A percentile compares a stretch with the other conserved stretches of the same genome.
phyloP scores from a whole-genome alignment of 2,888 invertebrate species.

The Lottia scabra region DNA sequence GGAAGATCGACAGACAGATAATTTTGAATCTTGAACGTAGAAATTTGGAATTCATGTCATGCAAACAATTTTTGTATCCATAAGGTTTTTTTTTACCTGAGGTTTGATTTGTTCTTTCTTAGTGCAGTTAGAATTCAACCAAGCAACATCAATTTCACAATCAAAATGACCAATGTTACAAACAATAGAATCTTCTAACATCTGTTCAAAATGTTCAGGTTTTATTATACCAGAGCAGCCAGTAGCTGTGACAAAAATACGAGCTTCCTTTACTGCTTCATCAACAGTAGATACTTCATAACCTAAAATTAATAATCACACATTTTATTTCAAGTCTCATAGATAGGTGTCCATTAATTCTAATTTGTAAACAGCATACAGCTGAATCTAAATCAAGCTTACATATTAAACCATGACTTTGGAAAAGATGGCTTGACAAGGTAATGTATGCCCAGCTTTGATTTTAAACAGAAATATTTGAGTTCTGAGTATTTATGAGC shows the following conservation, averaged over 20 bases:
- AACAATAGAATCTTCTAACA: constrained; percentile 97
- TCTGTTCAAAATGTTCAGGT: constrained; percentile 87
- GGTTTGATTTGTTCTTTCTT: constrained; percentile 94
- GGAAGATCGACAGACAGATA: too few species aligned
- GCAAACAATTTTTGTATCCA: too few species aligned
- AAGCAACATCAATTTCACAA: constrained; percentile 95
- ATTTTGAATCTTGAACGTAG: too few species aligned
- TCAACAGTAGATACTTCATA: constrained; percentile 91
- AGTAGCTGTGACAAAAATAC: constrained; percentile 97
- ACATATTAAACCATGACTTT: too few species aligned
- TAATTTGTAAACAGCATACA: not conserved
- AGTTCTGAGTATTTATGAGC: too few species aligned
- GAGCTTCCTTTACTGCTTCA: constrained; percentile 89
- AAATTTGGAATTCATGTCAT: too few species aligned
- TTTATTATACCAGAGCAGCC: constrained; percentile 93
- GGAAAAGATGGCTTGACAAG: too few species aligned
- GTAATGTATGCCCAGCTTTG: too few species aligned
- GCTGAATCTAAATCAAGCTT: too few species aligned
- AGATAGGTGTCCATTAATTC: too few species aligned
- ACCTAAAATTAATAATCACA: constrained; percentile 53
- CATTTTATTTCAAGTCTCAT: too few species aligned
- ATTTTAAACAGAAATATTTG: too few species aligned
- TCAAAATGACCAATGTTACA: constrained; percentile 99
- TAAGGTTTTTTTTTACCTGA: constrained; percentile 87
- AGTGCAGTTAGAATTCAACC: constrained; percentile 90